Evolutionary conservation across 2,113 vertebrate genomes (phyloP).

Genomic region (Salminus brasiliensis): DNA sequence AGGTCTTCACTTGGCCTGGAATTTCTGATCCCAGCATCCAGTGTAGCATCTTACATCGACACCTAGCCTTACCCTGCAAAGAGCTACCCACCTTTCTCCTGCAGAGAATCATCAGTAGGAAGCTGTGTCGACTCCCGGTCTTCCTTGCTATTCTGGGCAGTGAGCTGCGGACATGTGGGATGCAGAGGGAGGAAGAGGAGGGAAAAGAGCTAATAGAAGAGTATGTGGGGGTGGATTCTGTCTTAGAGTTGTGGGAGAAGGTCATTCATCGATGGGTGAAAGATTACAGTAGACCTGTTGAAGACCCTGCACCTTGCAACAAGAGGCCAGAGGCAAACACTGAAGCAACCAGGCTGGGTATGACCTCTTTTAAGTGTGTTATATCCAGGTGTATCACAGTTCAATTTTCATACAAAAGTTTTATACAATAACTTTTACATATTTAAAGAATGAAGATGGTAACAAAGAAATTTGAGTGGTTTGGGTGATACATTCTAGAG

Average conservation of each 20-base stretch:
- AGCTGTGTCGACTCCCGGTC: slow-evolving; percentile 46
- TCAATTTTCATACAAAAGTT: too few species aligned
- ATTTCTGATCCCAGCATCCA: slow-evolving; percentile 24
- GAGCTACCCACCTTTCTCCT: slow-evolving; percentile 3
- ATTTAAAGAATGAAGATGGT: too few species aligned
- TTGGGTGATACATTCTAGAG: too few species aligned
- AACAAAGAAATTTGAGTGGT: too few species aligned
- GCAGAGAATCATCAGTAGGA: slow-evolving; percentile 40
- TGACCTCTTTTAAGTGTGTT: neutral
- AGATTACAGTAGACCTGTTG: slow-evolving; percentile 55
- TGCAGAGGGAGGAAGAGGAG: slow-evolving; percentile 18
- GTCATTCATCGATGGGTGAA: slow-evolving; percentile 60
- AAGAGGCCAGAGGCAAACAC: neutral
- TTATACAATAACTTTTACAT: too few species aligned
- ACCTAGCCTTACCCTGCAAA: slow-evolving; percentile 21
- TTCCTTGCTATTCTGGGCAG: slow-evolving; percentile 53
- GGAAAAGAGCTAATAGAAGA: slow-evolving; percentile 52
- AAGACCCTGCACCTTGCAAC: neutral
- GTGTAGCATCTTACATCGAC: slow-evolving; percentile 46
- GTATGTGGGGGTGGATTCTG: slow-evolving; percentile 49
- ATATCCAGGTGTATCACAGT: too few species aligned
- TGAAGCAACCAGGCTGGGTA: slow-evolving; percentile 23
- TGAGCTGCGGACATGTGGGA: slow-evolving; percentile 51
- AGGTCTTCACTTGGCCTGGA: slow-evolving; percentile 1
- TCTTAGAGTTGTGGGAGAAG: slow-evolving; percentile 59